Base-by-base conservation (phyloP, 2,797 vertebrate genomes). In the Erpetoichthys calabaricus region DNA sequence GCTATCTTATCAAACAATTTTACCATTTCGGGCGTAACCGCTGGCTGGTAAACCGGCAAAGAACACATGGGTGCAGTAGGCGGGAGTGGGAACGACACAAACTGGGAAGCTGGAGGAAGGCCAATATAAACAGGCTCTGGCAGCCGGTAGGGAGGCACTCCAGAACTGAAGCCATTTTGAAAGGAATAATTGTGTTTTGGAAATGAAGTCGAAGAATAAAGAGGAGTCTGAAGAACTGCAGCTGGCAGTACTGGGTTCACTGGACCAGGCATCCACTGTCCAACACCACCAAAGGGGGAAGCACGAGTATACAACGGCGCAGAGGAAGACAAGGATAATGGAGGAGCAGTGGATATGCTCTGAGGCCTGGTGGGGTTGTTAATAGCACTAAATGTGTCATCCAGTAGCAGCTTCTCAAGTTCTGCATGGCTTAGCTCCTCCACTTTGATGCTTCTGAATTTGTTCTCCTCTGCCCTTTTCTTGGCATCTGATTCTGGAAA, bases 1-100 rank as follows among this genome's bases (percentile, higher is more conserved):
- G 93, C 92, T 63, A 99, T 96, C 84, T 99, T 94, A 75, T 96
- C 89, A 51, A 97, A 92, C 25, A 99, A 81, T 68, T 92, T 92
- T 64, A 88, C 91, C 91, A 97, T 91, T 74, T 91, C 90, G 41
- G 92, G 92, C 59, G 84, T 86, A 50, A 97, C 83, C 0, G 83
- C 43, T 42, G 85, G 81, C 65, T 70, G 81, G 64, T 75, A 86
- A 6, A 78, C 8, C 45, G 82, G 74, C 47, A 84, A 64, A 59
- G 85, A 87, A 64, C 88, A 86, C 75, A 94, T 82, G 51, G 86
- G 62, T 9, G 74, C 60, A 9, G 76, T 67, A 49, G 87, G 67
- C 69, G 86, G 81, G 68, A 91, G 70, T 7, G 90, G 78, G 62
- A 91, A 97, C 46, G 90, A 70, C 78, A 96, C 76, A 69, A 87